phyloP scores from a whole-genome alignment of 2,888 invertebrate genomes.

The Nemotelus nigrinus region DNA sequence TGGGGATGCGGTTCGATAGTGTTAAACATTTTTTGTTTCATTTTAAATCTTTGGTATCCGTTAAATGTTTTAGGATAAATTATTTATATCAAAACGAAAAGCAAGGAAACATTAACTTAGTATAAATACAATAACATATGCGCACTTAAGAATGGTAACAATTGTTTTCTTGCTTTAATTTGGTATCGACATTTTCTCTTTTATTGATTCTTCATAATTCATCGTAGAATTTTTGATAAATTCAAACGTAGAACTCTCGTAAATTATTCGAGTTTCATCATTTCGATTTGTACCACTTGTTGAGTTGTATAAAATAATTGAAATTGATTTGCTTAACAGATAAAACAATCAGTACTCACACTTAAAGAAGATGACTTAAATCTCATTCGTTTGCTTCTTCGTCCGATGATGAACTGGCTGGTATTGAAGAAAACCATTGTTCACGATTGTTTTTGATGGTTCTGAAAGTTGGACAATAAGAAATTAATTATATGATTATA shows the following conservation, averaged over 20 bases:
- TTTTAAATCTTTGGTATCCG: conserved; percentile 29
- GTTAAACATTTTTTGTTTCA: background rate
- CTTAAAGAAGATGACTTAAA: conserved; percentile 65
- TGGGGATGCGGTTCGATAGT: background rate
- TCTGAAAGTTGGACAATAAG: conserved; percentile 58
- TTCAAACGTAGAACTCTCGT: background rate
- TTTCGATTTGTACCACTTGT: conserved; percentile 13
- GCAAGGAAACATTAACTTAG: no score
- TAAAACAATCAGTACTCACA: conserved; percentile 10
- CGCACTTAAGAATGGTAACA: conserved; percentile 5
- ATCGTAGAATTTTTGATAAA: background rate
- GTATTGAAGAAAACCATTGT: conserved; percentile 73
- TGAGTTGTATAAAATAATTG: conserved; percentile 9
- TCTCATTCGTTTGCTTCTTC: conserved; percentile 66
- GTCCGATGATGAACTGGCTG: conserved; percentile 68
- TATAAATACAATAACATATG: background rate
- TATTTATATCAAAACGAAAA: background rate
- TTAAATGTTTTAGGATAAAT: background rate
- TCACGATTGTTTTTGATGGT: conserved; percentile 67
- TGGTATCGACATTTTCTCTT: background rate
- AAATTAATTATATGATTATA: conserved; percentile 2
- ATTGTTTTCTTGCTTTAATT: background rate
- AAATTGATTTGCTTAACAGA: background rate
- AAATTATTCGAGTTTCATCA: background rate
- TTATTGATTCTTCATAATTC: background rate